Conservation (phyloP, 2,797 vertebrate species). For the Discoglossus pictus region DNA sequence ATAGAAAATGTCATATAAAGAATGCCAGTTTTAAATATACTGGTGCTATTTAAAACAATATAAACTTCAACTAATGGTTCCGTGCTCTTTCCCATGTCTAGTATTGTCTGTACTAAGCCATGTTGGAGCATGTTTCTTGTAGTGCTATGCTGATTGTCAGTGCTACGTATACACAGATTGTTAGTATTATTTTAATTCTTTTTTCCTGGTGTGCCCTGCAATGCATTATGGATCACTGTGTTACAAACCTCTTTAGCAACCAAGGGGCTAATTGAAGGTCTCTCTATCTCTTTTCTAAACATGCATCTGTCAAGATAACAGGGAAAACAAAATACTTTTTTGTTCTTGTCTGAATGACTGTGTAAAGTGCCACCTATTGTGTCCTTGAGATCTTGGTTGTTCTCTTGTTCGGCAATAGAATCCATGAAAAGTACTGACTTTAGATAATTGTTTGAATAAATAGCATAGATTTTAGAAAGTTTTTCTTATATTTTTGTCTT, state of each 20-base stretch:
- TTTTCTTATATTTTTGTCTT: neutral
- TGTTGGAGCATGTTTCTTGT: neutral
- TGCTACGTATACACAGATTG: conserved; percentile 34
- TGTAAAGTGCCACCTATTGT: conserved; percentile 51
- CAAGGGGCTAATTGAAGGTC: conserved; percentile 51
- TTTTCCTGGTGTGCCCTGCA: conserved; percentile 35
- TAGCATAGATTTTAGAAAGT: conserved; percentile 7
- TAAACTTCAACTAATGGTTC: too few species aligned
- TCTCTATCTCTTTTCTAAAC: conserved; percentile 47
- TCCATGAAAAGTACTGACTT: conserved; percentile 41
- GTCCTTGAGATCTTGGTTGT: conserved; percentile 43
- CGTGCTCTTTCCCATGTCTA: too few species aligned
- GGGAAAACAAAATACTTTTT: conserved; percentile 45
- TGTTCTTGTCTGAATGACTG: conserved; percentile 44
- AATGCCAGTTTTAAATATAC: too few species aligned
- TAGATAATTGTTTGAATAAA: conserved; percentile 39
- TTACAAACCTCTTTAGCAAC: conserved; percentile 37
- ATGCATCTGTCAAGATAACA: conserved; percentile 49
- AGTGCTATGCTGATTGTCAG: conserved; percentile 8
- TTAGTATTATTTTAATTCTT: conserved; percentile 41
- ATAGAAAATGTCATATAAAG: too few species aligned
- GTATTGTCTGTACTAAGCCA: neutral
- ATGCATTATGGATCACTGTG: conserved; percentile 40
- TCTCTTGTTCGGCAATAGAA: conserved; percentile 37
- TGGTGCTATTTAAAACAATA: too few species aligned